Evolutionary conservation across 2,888 invertebrate genomes (phyloP).

Genomic region (Nymphalis polychloros): DNA sequence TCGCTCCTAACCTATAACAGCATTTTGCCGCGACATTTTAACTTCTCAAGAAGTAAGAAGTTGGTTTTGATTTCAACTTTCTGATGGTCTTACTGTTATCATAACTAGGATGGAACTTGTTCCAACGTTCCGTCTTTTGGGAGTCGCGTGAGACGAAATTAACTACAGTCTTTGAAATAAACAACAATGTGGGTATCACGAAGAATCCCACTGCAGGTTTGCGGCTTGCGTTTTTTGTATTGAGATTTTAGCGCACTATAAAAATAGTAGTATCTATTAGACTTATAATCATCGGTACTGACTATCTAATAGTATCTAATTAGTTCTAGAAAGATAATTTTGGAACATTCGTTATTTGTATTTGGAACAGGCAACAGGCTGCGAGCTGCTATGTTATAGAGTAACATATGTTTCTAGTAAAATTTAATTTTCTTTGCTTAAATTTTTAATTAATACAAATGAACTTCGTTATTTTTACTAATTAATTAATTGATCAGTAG

Average conservation of each 20-base stretch:
- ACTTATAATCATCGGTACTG: not conserved
- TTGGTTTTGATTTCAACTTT: slow-evolving; percentile 44
- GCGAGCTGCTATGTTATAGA: too few relatives aligned
- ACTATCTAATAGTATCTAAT: too few relatives aligned
- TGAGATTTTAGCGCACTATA: not conserved
- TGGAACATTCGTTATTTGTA: too few relatives aligned
- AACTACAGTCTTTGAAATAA: slow-evolving; percentile 19
- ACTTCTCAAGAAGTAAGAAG: slow-evolving; percentile 43
- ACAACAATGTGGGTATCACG: too few relatives aligned
- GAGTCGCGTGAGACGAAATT: slow-evolving; percentile 31
- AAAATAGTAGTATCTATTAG: too few relatives aligned
- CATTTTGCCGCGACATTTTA: slow-evolving; percentile 42
- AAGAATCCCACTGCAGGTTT: not conserved
- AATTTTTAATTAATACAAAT: too few relatives aligned
- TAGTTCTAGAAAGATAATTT: too few relatives aligned
- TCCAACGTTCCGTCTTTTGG: slow-evolving; percentile 37
- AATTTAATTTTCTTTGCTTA: too few relatives aligned
- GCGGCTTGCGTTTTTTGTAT: not conserved
- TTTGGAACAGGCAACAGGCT: too few relatives aligned
- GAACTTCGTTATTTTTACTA: too few relatives aligned
- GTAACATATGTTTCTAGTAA: too few relatives aligned
- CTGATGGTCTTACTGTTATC: slow-evolving; percentile 46
- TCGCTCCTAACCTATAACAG: slow-evolving; percentile 30
- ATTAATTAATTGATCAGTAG: too few relatives aligned
- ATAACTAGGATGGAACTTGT: slow-evolving; percentile 44